A percentile compares a stretch with the other conserved stretches of the same genome.
Evolutionary conservation across 2,113 vertebrate genomes (phyloP).

Genomic region (Isurus oxyrinchus): DNA sequence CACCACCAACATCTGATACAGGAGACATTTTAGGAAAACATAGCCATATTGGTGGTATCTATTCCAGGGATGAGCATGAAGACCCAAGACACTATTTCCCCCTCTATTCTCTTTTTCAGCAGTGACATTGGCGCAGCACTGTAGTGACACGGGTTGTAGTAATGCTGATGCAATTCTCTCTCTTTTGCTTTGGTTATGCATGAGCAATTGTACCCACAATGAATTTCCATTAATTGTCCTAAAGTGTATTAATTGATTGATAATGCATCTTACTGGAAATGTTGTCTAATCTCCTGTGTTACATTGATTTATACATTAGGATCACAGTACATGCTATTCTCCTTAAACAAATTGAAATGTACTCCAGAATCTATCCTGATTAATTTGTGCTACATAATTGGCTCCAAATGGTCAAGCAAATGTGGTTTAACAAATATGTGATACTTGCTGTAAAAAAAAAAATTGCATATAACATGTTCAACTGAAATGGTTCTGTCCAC

Average conservation of each 20-base stretch:
- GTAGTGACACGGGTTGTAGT: too few relatives aligned
- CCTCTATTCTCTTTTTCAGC: too few relatives aligned
- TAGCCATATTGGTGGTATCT: too few relatives aligned
- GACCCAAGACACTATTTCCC: too few relatives aligned
- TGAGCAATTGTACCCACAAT: too few relatives aligned
- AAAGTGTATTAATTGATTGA: not conserved
- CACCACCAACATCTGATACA: too few relatives aligned
- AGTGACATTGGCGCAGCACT: too few relatives aligned
- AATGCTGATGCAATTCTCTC: too few relatives aligned
- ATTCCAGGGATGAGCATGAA: too few relatives aligned
- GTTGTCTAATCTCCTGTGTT: not conserved
- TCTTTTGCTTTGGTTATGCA: too few relatives aligned
- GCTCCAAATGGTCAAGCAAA: not conserved
- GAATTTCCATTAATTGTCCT: too few relatives aligned
- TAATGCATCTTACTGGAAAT: not conserved
- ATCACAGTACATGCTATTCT: not conserved
- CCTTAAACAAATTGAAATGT: not conserved
- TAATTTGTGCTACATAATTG: not conserved
- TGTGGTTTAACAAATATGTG: not conserved
- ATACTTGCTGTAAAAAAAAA: not conserved
- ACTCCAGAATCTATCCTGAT: not conserved
- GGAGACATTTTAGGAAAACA: too few relatives aligned
- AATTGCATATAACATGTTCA: not conserved
- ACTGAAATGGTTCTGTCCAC: not conserved
- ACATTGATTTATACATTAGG: not conserved